phyloP scores from a whole-genome alignment of 2,113 vertebrate genomes.

The Gambusia affinis region DNA sequence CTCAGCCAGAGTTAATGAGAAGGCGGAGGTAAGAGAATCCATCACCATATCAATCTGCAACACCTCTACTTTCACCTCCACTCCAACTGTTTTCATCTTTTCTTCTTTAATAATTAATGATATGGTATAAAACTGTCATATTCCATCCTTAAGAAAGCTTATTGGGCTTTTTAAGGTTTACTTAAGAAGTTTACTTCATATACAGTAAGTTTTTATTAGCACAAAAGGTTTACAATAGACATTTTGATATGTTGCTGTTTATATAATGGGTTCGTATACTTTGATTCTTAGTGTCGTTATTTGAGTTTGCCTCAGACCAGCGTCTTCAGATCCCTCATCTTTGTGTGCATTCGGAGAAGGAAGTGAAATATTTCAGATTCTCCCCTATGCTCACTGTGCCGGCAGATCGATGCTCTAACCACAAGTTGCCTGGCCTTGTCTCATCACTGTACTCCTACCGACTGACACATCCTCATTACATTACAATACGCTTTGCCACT shows the following conservation, averaged over 20 bases:
- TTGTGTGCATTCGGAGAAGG: constrained; percentile 54
- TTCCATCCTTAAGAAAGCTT: constrained; percentile 11
- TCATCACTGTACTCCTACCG: constrained; percentile 91
- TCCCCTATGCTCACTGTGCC: constrained; percentile 55
- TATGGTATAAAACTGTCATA: constrained; percentile 45
- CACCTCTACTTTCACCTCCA: constrained; percentile 64
- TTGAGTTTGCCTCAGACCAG: constrained; percentile 32
- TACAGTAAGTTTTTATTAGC: constrained; percentile 4
- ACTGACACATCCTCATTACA: constrained; percentile 99
- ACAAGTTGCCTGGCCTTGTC: constrained; percentile 74
- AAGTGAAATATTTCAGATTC: constrained; percentile 77
- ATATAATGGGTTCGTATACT: constrained; percentile 31
- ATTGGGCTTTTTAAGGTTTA: not conserved
- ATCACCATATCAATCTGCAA: constrained; percentile 76
- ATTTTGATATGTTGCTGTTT: constrained; percentile 17
- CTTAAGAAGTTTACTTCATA: not conserved
- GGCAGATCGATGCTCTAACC: constrained; percentile 76
- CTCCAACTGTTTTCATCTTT: constrained; percentile 53
- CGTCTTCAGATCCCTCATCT: constrained; percentile 54
- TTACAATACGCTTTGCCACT: constrained; percentile 98
- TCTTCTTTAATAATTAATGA: constrained; percentile 56
- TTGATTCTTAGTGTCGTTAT: constrained; percentile 39
- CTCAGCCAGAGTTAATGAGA: constrained; percentile 79
- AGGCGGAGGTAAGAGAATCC: constrained; percentile 79
- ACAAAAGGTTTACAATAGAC: constrained; percentile 12